These are phyloP conservation scores for Mirza zaza DNA, from an alignment of 2,113 vertebrate species.

Conservation along the genomic window DNA sequence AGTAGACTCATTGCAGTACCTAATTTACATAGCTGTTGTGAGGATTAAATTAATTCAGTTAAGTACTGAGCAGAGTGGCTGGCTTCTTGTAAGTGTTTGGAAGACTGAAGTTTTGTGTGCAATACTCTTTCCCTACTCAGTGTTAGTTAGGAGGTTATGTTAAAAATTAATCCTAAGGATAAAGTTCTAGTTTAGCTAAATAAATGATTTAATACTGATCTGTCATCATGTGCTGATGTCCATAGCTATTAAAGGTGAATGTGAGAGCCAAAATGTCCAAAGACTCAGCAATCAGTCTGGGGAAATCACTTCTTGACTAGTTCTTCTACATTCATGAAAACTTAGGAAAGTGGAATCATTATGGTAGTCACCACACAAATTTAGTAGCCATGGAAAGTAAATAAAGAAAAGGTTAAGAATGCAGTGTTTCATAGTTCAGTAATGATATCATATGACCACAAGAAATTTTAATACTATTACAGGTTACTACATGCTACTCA, in stretches of 20 bases:
- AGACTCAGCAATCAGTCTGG: not conserved
- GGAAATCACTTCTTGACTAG: not conserved
- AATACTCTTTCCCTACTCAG: not conserved
- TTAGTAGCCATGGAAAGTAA: not conserved
- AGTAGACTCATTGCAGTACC: not conserved
- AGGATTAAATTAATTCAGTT: not conserved
- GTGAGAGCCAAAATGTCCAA: not conserved
- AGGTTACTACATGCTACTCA: not conserved
- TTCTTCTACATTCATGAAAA: not conserved
- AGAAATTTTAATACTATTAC: not conserved
- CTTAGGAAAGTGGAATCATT: not conserved
- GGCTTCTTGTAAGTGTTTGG: not conserved
- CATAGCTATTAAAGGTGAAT: not conserved
- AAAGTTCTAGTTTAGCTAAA: not conserved
- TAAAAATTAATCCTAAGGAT: not conserved
- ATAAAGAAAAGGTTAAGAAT: not conserved
- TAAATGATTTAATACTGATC: not conserved
- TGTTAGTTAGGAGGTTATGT: not conserved
- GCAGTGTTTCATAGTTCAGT: not conserved
- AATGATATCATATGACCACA: not conserved
- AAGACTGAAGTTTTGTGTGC: not conserved
- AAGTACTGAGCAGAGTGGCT: not conserved
- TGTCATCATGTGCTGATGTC: not conserved
- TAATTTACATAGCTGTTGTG: not conserved
- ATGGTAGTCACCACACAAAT: not conserved